phyloP scores from a whole-genome alignment of 2,888 invertebrate genomes.

The Drosophila prostipennis region DNA sequence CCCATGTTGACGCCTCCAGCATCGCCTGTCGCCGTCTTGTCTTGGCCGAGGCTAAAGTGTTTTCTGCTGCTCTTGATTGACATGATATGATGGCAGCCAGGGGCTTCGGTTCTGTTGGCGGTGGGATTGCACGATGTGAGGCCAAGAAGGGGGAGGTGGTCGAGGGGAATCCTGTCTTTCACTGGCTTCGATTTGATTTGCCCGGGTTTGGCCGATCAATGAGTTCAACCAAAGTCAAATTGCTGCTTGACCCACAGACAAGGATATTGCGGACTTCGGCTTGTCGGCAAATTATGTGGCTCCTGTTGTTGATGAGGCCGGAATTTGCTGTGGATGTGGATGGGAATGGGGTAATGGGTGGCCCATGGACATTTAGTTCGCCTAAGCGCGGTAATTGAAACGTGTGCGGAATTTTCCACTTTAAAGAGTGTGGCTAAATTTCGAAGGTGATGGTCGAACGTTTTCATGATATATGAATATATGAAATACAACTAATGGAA shows the following conservation, averaged over 20 bases:
- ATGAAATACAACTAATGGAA: no score
- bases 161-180: constrained; percentile 4
- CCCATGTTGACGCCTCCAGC: not conserved
- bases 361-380: not conserved
- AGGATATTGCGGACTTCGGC: constrained; percentile 13
- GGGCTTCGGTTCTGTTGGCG: not conserved
- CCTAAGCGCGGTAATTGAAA: constrained; percentile 5
- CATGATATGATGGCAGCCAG: constrained; percentile 56
- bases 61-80: constrained; percentile 64
- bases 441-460: no score
- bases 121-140: constrained; percentile 1
- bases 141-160: not conserved
- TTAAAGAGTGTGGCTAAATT: not conserved
- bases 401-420: not conserved
- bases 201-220: constrained; percentile 21
- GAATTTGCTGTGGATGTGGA: not conserved
- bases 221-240: constrained; percentile 25
- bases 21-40: constrained; percentile 19
- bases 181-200: constrained; percentile 23
- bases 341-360: not conserved
- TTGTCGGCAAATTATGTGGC: constrained; percentile 27
- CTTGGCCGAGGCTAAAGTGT: constrained; percentile 55
- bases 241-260: constrained; percentile 22
- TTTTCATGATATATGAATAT: no score
- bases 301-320: constrained; percentile 6